These are phyloP conservation scores for Lutjanus erythropterus DNA, from an alignment of 2,113 vertebrate genomes.

Conservation along the genomic window DNA sequence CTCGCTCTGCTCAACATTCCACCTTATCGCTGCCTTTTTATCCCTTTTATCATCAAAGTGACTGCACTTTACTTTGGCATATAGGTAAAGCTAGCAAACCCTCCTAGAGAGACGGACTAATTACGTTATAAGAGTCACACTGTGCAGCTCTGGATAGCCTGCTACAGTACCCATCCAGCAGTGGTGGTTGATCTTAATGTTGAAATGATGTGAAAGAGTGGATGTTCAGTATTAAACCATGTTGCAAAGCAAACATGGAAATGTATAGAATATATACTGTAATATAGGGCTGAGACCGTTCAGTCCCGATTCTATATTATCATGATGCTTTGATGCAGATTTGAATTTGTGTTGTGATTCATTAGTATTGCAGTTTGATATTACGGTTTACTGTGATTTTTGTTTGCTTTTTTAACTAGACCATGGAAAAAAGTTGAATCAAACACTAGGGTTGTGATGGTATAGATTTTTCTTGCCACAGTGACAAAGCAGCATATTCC, in stretches of 20 bases:
- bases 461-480: too few species aligned
- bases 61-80: conserved; percentile 82
- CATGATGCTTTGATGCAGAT: too few species aligned
- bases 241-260: conserved; percentile 27
- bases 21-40: conserved; percentile 81
- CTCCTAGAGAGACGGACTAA: conserved; percentile 82
- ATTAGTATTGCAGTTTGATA: too few species aligned
- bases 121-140: conserved; percentile 82
- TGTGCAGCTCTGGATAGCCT: conserved; percentile 61
- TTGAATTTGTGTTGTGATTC: too few species aligned
- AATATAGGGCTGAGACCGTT: too few species aligned
- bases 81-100: conserved; percentile 79
- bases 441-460: too few species aligned
- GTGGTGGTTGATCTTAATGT: conserved; percentile 54
- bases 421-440: too few species aligned
- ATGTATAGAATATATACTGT: too few species aligned
- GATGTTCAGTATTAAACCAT: conserved; percentile 53
- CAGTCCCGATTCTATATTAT: too few species aligned
- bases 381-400: too few species aligned
- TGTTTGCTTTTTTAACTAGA: too few species aligned
- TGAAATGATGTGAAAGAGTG: conserved; percentile 53
- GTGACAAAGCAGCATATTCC: too few species aligned
- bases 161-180: conserved; percentile 42
- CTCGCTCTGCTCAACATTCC: conserved; percentile 74
- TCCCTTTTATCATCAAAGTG: conserved; percentile 83